Evolutionary conservation across 2,888 invertebrate species (phyloP), one percentile per base, ranked within the genome.

Genomic region (Chalcosyrphus nemorum): DNA sequence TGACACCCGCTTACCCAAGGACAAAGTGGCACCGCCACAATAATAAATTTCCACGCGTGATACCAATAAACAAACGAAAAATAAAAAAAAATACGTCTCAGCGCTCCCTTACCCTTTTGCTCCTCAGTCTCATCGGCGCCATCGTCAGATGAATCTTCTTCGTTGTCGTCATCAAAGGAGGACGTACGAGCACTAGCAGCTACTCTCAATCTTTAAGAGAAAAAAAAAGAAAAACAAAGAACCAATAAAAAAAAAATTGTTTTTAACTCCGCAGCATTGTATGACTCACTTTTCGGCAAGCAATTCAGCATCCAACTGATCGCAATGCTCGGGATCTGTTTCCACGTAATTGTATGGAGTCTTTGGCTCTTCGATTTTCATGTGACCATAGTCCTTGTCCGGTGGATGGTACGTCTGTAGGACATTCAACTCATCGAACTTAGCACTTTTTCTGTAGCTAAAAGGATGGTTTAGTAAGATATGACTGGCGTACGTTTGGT

Each of bases 391-490:
- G 92, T 99, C 99, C 92, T 99, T 99, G 91, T 98, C 98, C 19
- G 96, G 94, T 45, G 99, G 99, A 93, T 99, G 99, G 89, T 98
- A 95, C 0, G 99, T 99, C 87, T 98, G 98, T 88, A 99, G 94
- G 87, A 99, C 99, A 92, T 99, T 99, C 95, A 98, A 97, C 93
- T 99, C 99, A 92, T 99, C 99, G 93, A 97, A 98, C 93, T 97
- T 96, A 89, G 97, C 94, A 90, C 94, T 94, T 89, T 94, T 94
- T 57, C 92, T 90, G 85, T 91, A 90, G 86, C 91, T 92, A 54
- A 11, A 86, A 57, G 66, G 19, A 3, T n/a, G n/a, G n/a, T n/a
- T n/a, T n/a, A n/a, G n/a, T n/a, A n/a, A n/a, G n/a, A n/a, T n/a
- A n/a, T n/a, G n/a, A n/a, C n/a, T n/a, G n/a, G n/a, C n/a, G n/a